Evolutionary conservation across 37 sponge, comb jelly and placozoan species (phyloP).

Genomic region (Amphimedon queenslandica): DNA sequence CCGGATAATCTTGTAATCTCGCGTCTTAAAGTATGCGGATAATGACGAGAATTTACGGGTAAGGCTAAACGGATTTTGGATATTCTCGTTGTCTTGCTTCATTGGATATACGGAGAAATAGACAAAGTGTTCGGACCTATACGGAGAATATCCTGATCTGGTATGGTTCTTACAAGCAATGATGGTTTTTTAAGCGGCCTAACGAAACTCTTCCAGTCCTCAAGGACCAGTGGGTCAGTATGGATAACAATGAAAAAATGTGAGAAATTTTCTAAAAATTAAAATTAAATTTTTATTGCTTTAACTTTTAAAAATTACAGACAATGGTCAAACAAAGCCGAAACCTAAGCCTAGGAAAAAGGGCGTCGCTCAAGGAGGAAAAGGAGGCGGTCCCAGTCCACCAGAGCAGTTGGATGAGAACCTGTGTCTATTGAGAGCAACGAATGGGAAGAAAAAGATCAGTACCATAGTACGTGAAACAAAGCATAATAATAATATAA

Average conservation of each 20-base stretch:
- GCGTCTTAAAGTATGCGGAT: too few relatives aligned
- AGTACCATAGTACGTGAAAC: slow-evolving; percentile 62
- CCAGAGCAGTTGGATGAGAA: slow-evolving; percentile 30
- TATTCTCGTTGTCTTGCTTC: too few relatives aligned
- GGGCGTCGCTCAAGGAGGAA: not conserved
- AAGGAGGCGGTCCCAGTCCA: not conserved
- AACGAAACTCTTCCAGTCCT: slow-evolving; percentile 50
- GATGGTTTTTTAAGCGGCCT: slow-evolving; percentile 62
- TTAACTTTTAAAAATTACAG: slow-evolving; percentile 11
- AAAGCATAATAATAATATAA: not conserved
- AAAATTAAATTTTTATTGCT: not conserved
- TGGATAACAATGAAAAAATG: slow-evolving; percentile 81
- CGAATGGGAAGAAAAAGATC: slow-evolving; percentile 63
- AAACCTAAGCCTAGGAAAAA: slow-evolving; percentile 4
- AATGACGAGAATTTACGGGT: too few relatives aligned
- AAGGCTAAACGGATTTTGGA: too few relatives aligned
- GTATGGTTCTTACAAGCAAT: slow-evolving; percentile 62
- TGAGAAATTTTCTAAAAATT: slow-evolving; percentile 9
- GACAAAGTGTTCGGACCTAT: too few relatives aligned
- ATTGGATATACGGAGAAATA: too few relatives aligned
- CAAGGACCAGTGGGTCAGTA: slow-evolving; percentile 52
- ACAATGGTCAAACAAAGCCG: slow-evolving; percentile 65
- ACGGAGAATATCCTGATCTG: too few relatives aligned
- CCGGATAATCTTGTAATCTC: too few relatives aligned
- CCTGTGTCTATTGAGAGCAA: slow-evolving; percentile 70